These are phyloP conservation scores for Siniperca obscura DNA, from an alignment of 2,797 vertebrate genomes.

Conservation along the genomic window DNA sequence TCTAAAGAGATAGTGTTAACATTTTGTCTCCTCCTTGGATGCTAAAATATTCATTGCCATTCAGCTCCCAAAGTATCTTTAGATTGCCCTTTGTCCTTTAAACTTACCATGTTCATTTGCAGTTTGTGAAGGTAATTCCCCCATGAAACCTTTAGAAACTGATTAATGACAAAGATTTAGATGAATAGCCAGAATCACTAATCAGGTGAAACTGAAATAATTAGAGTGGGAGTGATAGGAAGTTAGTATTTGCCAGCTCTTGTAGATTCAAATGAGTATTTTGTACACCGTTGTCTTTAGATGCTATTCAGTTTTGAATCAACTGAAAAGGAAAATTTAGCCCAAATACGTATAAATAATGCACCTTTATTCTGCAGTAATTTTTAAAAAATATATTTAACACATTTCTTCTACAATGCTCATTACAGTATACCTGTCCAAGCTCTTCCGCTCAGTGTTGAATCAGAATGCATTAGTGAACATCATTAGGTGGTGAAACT, in stretches of 20 bases:
- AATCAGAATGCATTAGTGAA: slow-evolving; percentile 71
- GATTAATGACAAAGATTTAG: slow-evolving; percentile 77
- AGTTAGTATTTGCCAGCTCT: slow-evolving; percentile 42
- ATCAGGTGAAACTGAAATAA: slow-evolving; percentile 74
- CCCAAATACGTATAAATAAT: slow-evolving; percentile 26
- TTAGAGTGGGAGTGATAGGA: slow-evolving; percentile 49
- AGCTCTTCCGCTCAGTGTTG: slow-evolving; percentile 51
- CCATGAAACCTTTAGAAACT: slow-evolving; percentile 77
- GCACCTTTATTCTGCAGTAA: slow-evolving; percentile 2
- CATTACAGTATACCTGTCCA: slow-evolving; percentile 57
- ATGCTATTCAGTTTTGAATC: slow-evolving; percentile 36
- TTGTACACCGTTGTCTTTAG: slow-evolving; percentile 24
- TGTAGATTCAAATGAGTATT: slow-evolving; percentile 37
- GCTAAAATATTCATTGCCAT: slow-evolving; percentile 79
- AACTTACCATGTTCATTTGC: slow-evolving; percentile 74
- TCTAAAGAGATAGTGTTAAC: slow-evolving; percentile 74
- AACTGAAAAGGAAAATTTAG: neutral
- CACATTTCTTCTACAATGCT: slow-evolving; percentile 41
- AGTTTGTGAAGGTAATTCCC: slow-evolving; percentile 68
- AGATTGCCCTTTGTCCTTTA: slow-evolving; percentile 80
- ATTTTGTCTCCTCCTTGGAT: slow-evolving; percentile 66
- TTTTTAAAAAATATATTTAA: slow-evolving; percentile 21
- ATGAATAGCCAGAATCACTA: slow-evolving; percentile 73
- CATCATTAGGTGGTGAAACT: slow-evolving; percentile 75
- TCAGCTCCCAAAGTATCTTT: slow-evolving; percentile 77